A percentile compares a stretch with the other conserved stretches of the same genome.
phyloP scores from a whole-genome alignment of 2,113 vertebrate species.

The Eidolon helvum region DNA sequence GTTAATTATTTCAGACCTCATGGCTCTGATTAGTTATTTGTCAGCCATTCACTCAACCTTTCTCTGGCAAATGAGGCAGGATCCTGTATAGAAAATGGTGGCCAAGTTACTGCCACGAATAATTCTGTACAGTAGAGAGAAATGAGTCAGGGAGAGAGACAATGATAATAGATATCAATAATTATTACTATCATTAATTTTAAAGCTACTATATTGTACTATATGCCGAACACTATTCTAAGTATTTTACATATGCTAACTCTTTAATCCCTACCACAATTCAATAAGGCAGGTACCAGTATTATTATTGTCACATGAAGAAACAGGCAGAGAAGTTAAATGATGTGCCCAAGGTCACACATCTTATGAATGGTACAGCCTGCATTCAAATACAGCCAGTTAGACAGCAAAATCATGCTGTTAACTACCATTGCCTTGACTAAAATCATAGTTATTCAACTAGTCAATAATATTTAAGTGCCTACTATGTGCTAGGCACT shows the following conservation, averaged over 20 bases:
- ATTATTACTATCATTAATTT: not conserved
- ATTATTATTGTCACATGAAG: not conserved
- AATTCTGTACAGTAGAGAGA: not conserved
- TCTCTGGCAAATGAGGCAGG: not conserved
- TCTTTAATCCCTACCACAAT: not conserved
- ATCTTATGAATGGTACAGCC: not conserved
- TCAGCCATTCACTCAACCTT: not conserved
- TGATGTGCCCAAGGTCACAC: not conserved
- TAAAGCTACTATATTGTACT: not conserved
- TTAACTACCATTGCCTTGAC: not conserved
- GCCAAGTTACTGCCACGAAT: not conserved
- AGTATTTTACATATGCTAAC: not conserved
- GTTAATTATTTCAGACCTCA: not conserved
- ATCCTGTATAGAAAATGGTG: not conserved
- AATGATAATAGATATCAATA: not conserved
- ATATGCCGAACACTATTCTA: not conserved
- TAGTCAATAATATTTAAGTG: not conserved
- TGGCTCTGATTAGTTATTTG: not conserved
- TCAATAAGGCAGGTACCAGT: not conserved
- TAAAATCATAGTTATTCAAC: not conserved
- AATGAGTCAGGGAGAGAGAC: not conserved
- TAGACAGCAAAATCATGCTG: not conserved
- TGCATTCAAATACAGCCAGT: not conserved
- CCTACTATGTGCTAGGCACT: not conserved
- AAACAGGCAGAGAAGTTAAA: not conserved